Base-by-base conservation (phyloP, 1,140 invertebrate species). In the Sycophaga agraensis region DNA sequence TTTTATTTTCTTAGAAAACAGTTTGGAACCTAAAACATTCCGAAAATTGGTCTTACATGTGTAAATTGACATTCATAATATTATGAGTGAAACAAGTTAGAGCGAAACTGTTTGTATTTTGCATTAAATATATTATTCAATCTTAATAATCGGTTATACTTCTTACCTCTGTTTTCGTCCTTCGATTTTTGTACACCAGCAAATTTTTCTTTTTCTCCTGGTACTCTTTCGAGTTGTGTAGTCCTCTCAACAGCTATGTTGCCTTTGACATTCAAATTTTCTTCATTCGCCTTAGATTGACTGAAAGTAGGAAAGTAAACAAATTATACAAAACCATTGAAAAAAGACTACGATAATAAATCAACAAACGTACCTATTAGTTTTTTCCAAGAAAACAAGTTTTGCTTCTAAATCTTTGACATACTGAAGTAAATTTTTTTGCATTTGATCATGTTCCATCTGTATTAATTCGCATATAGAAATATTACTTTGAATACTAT, bases 161-260 rank as follows among this genome's bases (percentile, higher is more conserved):
- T 42, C 28, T n/a, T 46, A 46, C 43, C 43, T 43, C 19, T 24
- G 12, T 16, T 53, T 26, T 53, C 50, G 22, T 40, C 22, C 12
- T 43, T 42, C 24, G 11, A 16, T 12, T 24, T 8, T 11, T 39
- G 24, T 14, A 19, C 19, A 12, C n/a, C 43, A 31, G 3, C 11
- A 14, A 17, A 6, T 12, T n/a, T 40, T 19, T 28, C 16, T 19
- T 40, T 49, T 2, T 49, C 16, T 9, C 1, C 2, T 12, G 40
- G 19, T 4, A 98, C 96, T 76, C 91, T 93, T 83, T 98, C 96
- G 57, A 99, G 83, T 40, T 97, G 88, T 35, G 94, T 96, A 88
- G 98, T 98, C 70, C 94, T 87, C 83, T 99, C 96, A 74, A 98
- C 94, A 48, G 92, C 94, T 76, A 89, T 87, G 85, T 98, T 96